Base-by-base conservation (phyloP, 2,797 vertebrate species). In the Pangasius mekongensis region DNA sequence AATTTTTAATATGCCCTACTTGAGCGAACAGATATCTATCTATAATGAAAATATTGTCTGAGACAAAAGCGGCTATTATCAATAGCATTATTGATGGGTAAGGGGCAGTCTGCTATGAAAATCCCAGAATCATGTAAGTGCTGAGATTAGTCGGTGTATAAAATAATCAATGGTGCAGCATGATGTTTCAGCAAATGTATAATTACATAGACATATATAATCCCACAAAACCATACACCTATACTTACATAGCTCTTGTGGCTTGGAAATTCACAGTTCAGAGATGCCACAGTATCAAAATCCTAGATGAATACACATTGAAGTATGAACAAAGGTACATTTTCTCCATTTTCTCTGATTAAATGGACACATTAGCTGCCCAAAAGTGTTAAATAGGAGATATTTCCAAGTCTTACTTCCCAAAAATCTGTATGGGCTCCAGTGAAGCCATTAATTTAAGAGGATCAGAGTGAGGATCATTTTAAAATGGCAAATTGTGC, bases 1-100 rank as follows among this genome's bases (percentile, higher is more conserved):
- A 88, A 88, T 85, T 74, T 91, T 89, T 90, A 89, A 92, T 90
- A 87, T 85, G 80, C 52, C 89, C 89, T 87, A 86, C 86, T 91
- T 89, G 85, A 91, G 89, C 84, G 76, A 83, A 76, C 69, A 87
- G 73, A 91, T 92, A 84, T 88, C 87, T 84, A 88, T 91, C 87
- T 89, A 87, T 87, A 87, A 77, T 85, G 84, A 88, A 89, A 92
- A 90, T 87, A 89, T 87, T 88, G 87, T 91, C 66, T 83, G 83
- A 85, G 86, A 89, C 60, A 36, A 86, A 85, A 71, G 36, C 33
- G 82, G 47, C 74, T 88, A 85, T 77, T 86, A 87, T 90, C 74
- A 74, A 74, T 60, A 64, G 47, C 30, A 58, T 27, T 81, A 85
- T 87, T 89, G 87, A 90, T 83, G 64, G 73, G 30, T 49, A 60